A percentile compares a stretch with the other conserved stretches of the same genome.
Evolutionary conservation across 2,113 vertebrate genomes (phyloP).

Genomic region (Cheilinus undulatus): DNA sequence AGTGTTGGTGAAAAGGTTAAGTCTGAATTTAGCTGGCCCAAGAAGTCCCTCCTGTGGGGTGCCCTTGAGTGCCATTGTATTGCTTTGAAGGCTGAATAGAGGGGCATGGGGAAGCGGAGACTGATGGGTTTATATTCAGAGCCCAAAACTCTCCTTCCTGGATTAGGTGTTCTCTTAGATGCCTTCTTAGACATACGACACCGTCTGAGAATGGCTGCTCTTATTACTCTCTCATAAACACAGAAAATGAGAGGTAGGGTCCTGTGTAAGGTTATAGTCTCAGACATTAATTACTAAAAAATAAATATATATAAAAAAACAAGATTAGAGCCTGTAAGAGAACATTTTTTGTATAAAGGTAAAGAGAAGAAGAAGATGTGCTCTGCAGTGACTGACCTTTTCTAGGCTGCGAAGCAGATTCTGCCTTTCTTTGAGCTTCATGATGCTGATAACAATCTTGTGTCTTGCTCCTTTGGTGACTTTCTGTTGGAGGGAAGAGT

Average conservation of each 20-base stretch:
- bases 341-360: too few species aligned
- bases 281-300: neutral
- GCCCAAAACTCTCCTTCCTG: constrained; percentile 60
- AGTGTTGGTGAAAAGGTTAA: constrained; percentile 71
- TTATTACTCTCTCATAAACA: neutral
- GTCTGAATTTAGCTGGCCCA: constrained; percentile 70
- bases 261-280: neutral
- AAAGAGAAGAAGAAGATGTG: neutral
- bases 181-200: constrained; percentile 50
- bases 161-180: constrained; percentile 63
- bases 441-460: constrained; percentile 99
- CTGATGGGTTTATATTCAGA: constrained; percentile 46
- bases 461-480: constrained; percentile 99
- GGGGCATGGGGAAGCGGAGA: neutral
- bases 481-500: constrained; percentile 84
- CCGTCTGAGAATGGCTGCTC: constrained; percentile 10
- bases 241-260: neutral
- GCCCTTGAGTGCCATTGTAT: constrained; percentile 65
- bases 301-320: neutral
- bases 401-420: constrained; percentile 95
- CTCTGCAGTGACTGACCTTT: constrained; percentile 86
- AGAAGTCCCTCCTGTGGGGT: constrained; percentile 43
- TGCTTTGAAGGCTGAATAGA: constrained; percentile 44
- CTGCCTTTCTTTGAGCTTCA: constrained; percentile 97
- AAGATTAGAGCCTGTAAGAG: too few species aligned